These are phyloP conservation scores for Cuculus canorus DNA, from an alignment of 2,797 vertebrate genomes.

Conservation along the genomic window DNA sequence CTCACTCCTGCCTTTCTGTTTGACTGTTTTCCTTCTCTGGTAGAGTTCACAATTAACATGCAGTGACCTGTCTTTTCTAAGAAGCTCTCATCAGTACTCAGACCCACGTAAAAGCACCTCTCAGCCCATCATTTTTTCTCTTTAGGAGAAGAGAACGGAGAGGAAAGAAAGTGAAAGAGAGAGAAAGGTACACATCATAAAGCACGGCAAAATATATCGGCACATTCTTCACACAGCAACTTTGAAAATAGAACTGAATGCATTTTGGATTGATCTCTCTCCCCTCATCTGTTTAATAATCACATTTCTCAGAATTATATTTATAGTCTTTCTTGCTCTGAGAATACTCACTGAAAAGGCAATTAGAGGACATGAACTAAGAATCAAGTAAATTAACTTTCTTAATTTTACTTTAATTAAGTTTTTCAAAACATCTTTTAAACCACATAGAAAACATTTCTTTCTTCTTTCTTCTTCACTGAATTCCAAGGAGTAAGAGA, in stretches of 20 bases:
- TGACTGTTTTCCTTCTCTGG: not conserved
- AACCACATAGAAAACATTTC: not conserved
- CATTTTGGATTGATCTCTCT: not conserved
- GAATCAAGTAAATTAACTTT: not conserved
- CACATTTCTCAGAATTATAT: not conserved
- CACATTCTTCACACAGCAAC: not conserved
- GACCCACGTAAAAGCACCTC: no score
- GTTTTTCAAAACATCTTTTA: not conserved
- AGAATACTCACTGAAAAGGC: not conserved
- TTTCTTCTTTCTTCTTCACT: not conserved
- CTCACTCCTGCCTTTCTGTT: not conserved
- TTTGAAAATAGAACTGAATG: not conserved
- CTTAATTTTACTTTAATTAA: not conserved
- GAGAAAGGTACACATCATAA: not conserved
- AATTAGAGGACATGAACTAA: not conserved
- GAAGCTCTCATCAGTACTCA: not conserved
- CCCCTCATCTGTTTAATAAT: not conserved
- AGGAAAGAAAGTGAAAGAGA: not conserved
- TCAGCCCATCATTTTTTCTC: not conserved
- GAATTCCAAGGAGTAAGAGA: not conserved
- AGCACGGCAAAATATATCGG: not conserved
- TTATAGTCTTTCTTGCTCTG: not conserved
- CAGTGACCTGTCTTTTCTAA: not conserved
- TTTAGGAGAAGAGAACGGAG: not conserved
- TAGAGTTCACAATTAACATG: not conserved